Evolutionary conservation across 2,113 vertebrate species (phyloP), one percentile per base, ranked within the genome.

Genomic region (Echinops telfairi): DNA sequence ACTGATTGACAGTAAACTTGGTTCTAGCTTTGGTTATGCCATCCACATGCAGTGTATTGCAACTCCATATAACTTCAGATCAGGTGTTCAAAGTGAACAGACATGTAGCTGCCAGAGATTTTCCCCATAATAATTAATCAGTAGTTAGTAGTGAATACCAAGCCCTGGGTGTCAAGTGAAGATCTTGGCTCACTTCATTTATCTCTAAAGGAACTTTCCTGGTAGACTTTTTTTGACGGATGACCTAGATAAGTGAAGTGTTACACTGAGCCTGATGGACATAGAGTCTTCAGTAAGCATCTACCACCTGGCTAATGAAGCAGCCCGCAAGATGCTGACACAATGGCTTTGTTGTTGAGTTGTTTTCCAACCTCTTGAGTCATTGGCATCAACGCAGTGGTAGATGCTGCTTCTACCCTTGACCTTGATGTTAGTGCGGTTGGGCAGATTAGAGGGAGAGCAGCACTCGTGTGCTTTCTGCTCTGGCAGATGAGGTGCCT

Each of bases 281-380:
- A 33, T 12, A 29, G 0, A 33, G 36, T 62, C 40, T 86, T 83
- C 29, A 43, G 31, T 53, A 57, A 87, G 47, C 16, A 20, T 76
- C 71, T 75, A 8, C 47, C 70, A 57, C 78, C 6, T 47, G 68
- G n/a, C 89, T 87, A 31, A 77, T 58, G 83, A 70, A 19, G 75
- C 47, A 66, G 2, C 76, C 40, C 83, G 1, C 53, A 73, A 86
- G 43, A 80, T 79, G 64, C 47, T 95, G 82, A 66, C 53, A 64
- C 86, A 91, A 27, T 86, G 76, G 64, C 83, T 92, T 90, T 90
- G 58, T 16, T 92, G 58, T 19, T 17, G 58, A 68, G 22, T 91
- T 88, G 75, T 83, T 95, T 93, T 73, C 95, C 93, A 6, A 53
- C 47, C 22, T 10, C 80, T 38, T 91, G 88, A 95, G 89, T 93